Evolutionary conservation across 2,113 vertebrate species (phyloP), one percentile per base, ranked within the genome.

Genomic region (Turdus rufiventris): DNA sequence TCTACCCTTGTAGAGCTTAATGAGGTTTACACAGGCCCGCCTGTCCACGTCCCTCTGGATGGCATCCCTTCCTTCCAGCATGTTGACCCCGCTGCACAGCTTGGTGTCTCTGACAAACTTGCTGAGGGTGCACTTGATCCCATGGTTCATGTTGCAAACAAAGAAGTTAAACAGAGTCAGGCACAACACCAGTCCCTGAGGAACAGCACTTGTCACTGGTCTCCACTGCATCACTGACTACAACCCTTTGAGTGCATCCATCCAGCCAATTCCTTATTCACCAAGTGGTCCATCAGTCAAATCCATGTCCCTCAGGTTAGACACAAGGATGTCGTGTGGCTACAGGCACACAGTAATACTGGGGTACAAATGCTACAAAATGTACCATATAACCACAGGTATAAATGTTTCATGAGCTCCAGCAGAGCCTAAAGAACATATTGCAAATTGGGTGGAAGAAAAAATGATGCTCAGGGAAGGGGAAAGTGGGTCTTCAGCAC

Each of bases 381-480:
- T 25, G 40, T 62, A 68, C 77, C 2, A 0, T 5, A 4, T 60
- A 94, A 91, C n/a, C 62, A 78, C 3, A 1, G 50, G 36, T 61
- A 91, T 85, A 67, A 96, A 94, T 42, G 54, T 94, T 91, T 89
- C 66, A 91, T 48, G 57, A 93, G 62, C 70, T 91, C 92, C 85
- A 96, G 77, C 84, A 65, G 74, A 48, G 78, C 57, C 74, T 87
- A 57, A 85, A 89, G 75, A 94, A 91, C 81, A 78, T 85, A 93
- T 5, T 79, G 62, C 36, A 79, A 78, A 89, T 75, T 85, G 74
- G 45, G 36, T 93, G n/a, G 70, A 96, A 94, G 10, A 89, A 53
- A 94, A 95, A 93, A 88, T 24, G 12, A 78, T 3, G 16, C 70
- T 91, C 70, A 89, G 72, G 50, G 45, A 87, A 91, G 19, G 29